Evolutionary conservation across 2,888 invertebrate genomes (phyloP).

Genomic region (Hanleya hanleyi): DNA sequence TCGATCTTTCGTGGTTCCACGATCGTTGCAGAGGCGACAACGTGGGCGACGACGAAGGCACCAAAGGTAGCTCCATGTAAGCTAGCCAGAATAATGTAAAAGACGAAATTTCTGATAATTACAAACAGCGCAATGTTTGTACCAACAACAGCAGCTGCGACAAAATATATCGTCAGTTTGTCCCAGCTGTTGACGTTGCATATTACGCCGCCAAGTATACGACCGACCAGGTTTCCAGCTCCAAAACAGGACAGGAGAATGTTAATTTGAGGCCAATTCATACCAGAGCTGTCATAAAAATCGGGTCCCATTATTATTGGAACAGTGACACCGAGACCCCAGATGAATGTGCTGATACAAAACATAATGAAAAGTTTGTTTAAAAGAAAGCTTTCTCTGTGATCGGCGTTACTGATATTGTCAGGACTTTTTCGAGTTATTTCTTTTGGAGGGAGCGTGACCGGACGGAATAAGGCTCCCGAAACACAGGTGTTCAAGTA

Average conservation of each 20-base stretch:
- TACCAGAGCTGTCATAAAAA: not conserved
- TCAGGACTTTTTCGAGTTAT: not conserved
- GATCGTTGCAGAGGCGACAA: not conserved
- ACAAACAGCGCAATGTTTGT: not conserved
- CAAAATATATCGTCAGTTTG: not conserved
- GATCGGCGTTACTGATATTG: not conserved
- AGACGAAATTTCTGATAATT: not conserved
- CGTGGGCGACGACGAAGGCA: not conserved
- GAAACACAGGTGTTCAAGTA: not conserved
- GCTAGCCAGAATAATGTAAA: not conserved
- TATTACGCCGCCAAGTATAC: not conserved
- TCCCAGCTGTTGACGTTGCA: not conserved
- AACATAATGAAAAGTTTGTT: not conserved
- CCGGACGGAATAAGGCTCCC: not conserved
- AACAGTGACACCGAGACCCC: not conserved
- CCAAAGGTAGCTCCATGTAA: not conserved
- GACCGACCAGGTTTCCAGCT: not conserved
- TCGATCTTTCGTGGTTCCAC: not conserved
- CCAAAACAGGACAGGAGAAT: slow-evolving; percentile 1
- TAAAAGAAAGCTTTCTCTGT: not conserved
- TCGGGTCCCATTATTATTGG: not conserved
- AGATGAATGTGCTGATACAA: not conserved
- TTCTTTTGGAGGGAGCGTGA: not conserved
- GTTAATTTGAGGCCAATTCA: not conserved
- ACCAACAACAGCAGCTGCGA: not conserved